Conservation (phyloP, 1,140 invertebrate species). For the Diabrotica undecimpunctata region DNA sequence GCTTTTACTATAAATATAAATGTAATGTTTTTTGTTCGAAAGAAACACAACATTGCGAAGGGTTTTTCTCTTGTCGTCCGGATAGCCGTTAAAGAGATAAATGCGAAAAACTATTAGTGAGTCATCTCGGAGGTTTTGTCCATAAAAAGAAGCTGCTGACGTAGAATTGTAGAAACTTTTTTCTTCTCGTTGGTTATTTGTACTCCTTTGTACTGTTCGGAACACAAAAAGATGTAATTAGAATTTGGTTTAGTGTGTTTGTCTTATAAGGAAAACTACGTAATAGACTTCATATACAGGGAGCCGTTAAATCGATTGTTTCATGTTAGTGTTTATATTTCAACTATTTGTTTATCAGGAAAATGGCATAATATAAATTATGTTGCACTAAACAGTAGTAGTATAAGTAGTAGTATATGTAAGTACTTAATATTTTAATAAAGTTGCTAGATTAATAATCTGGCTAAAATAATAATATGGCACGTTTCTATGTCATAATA, state of each 20-base stretch:
- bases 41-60: not conserved
- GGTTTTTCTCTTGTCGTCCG: not conserved
- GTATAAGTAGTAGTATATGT: too few relatives aligned
- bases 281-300: too few relatives aligned
- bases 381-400: too few relatives aligned
- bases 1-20: not conserved
- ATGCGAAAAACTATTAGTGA: slow-evolving; percentile 2
- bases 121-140: not conserved
- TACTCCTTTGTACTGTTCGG: not conserved
- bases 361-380: too few relatives aligned
- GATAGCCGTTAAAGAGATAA: slow-evolving; percentile 2
- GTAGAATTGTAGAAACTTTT: not conserved
- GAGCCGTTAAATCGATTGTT: too few relatives aligned
- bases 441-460: too few relatives aligned
- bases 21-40: not conserved
- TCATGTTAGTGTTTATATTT: too few relatives aligned
- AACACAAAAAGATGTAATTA: not conserved
- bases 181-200: not conserved
- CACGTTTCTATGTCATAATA: too few relatives aligned
- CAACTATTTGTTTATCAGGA: too few relatives aligned
- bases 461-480: too few relatives aligned
- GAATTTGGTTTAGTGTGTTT: not conserved
- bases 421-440: too few relatives aligned
- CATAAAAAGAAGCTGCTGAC: slow-evolving; percentile 2
- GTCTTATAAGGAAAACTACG: not conserved